Evolutionary conservation across 2,888 invertebrate genomes (phyloP), one percentile per base, ranked within the genome.

Genomic region (Eulithis testata): DNA sequence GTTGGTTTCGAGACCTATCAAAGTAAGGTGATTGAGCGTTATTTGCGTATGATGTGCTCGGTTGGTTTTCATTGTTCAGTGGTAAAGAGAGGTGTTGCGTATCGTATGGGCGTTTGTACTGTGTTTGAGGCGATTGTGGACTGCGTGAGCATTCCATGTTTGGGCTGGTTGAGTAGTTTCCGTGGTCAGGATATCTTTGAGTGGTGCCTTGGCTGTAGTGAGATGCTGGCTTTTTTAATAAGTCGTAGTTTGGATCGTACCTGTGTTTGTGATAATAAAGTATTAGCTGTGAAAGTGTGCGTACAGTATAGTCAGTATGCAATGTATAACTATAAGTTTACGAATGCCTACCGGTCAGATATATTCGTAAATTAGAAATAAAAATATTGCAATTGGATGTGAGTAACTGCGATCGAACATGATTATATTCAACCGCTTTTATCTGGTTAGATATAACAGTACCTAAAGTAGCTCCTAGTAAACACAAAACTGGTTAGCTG

Each of bases 101-200:
- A 76, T 93, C 93, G 73, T 91, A 91, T 47, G 85, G 76, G 76
- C 89, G 83, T 87, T 92, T 91, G 73, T 89, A 87, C 66, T 84
- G 86, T 74, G 83, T 76, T 49, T 81, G 90, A 61, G 88, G 90
- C 72, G 90, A 89, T 71, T 88, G 91, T 76, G 89, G 89, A 66
- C 94, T 93, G 43, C 93, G 89, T 72, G 92, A 93, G 81, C 94
- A 94, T 73, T 94, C 94, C 75, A 93, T 88, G 70, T 85, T 87
- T 58, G 84, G 85, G 76, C 85, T 89, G 66, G 73, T 84, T 72
- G 85, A 84, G 70, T 89, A 90, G 74, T 87, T 90, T 58, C 82
- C 84, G 76, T 90, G 86, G 36, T 90, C 89, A 73, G 87, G 88
- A 78, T 90, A 87, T 77, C 88, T 88, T 80, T 90, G 87, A 82